phyloP scores from a whole-genome alignment of 2,113 vertebrate genomes.

The Chaenogobius annularis region DNA sequence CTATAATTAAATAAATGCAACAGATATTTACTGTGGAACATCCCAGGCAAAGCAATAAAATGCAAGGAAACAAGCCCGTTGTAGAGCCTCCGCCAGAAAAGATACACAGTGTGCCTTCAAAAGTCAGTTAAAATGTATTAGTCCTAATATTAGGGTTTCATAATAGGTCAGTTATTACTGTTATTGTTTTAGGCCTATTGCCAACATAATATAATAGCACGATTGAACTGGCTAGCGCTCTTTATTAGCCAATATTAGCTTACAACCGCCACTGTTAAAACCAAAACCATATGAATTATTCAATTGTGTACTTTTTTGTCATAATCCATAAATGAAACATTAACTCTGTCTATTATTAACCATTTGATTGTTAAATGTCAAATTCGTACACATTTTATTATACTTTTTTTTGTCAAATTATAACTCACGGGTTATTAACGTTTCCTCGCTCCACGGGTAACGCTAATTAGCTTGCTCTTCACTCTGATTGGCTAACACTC shows the following conservation, averaged over 20 bases:
- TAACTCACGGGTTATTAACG: neutral
- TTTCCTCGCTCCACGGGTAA: conserved; percentile 1
- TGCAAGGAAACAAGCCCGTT: neutral
- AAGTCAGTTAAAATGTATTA: neutral
- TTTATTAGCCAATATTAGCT: neutral
- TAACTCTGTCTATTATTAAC: neutral
- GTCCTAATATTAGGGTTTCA: neutral
- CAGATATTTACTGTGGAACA: too few relatives aligned
- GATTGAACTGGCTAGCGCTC: neutral
- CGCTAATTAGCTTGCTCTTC: neutral
- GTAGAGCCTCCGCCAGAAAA: neutral
- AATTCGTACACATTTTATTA: too few relatives aligned
- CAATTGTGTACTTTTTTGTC: neutral
- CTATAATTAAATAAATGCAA: too few relatives aligned
- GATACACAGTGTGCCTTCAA: neutral
- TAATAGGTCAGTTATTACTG: neutral
- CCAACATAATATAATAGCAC: neutral
- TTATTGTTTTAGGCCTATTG: neutral
- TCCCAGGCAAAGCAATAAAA: neutral
- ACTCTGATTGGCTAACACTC: neutral
- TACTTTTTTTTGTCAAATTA: neutral
- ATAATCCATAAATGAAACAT: neutral
- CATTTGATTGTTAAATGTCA: neutral
- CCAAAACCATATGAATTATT: too few relatives aligned
- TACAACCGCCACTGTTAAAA: neutral